A percentile compares a stretch with the other conserved stretches of the same genome.
Evolutionary conservation across 2,797 vertebrate genomes (phyloP).

Genomic region (Cyclopterus lumpus): DNA sequence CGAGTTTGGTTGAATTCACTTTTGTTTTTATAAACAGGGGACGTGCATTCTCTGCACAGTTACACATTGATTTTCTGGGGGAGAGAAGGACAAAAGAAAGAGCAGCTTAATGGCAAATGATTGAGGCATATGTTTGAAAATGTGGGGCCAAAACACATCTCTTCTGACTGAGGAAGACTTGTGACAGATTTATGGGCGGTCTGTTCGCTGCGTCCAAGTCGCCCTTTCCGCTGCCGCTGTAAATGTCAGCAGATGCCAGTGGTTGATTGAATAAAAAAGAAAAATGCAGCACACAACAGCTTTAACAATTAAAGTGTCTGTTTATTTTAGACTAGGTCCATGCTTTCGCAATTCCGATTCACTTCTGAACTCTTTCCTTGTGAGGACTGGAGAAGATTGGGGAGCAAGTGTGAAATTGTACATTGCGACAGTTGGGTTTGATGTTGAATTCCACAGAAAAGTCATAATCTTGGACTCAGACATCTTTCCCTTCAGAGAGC

Average conservation of each 20-base stretch:
- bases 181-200: conserved; percentile 30
- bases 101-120: conserved; percentile 13
- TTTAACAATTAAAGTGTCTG: conserved; percentile 27
- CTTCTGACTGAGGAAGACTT: conserved; percentile 11
- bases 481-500: conserved; percentile 51
- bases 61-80: conserved; percentile 26
- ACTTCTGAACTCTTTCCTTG: conserved; percentile 24
- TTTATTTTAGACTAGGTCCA: conserved; percentile 49
- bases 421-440: conserved; percentile 39
- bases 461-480: conserved; percentile 56
- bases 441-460: conserved; percentile 50
- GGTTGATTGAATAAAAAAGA: conserved; percentile 27
- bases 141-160: not conserved
- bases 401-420: conserved; percentile 51
- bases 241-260: conserved; percentile 15
- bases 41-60: conserved; percentile 7
- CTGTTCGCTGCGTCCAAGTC: conserved; percentile 12
- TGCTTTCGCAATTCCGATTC: conserved; percentile 17
- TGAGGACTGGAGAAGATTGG: conserved; percentile 35
- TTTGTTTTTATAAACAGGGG: conserved; percentile 10
- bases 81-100: not conserved
- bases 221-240: conserved; percentile 25
- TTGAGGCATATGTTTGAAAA: conserved; percentile 21
- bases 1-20: conserved; percentile 28
- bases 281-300: conserved; percentile 32